Conservation (phyloP, 2,888 invertebrate species). For the Sylvicola fuscatus region DNA sequence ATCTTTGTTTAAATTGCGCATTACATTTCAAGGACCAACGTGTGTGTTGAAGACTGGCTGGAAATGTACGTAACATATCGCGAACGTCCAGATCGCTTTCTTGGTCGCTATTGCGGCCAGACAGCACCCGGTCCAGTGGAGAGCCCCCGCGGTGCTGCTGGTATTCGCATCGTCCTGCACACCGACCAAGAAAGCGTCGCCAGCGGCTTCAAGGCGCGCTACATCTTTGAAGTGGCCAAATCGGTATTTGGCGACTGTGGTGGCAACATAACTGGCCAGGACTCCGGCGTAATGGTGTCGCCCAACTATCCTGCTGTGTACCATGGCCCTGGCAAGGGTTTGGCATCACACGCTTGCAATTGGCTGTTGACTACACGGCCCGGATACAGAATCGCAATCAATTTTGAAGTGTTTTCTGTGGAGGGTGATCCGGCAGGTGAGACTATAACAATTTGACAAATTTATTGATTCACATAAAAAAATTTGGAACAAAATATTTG, state of each 20-base stretch:
- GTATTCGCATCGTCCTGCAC: conserved; percentile 72
- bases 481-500: not conserved
- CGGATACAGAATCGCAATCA: conserved; percentile 71
- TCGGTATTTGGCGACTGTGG: conserved; percentile 87
- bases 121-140: conserved; percentile 90
- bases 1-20: not conserved
- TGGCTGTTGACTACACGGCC: conserved; percentile 86
- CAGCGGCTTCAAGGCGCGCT: conserved; percentile 91
- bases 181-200: conserved; percentile 74
- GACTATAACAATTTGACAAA: conserved; percentile 11
- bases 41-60: conserved; percentile 84
- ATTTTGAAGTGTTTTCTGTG: conserved; percentile 79
- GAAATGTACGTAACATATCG: conserved; percentile 81
- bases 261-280: conserved; percentile 66
- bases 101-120: conserved; percentile 80
- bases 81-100: conserved; percentile 59
- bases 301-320: conserved; percentile 85
- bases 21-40: conserved; percentile 32
- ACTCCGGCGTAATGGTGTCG: conserved; percentile 66
- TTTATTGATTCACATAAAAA: not conserved
- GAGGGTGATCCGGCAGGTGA: conserved; percentile 80
- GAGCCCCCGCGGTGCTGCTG: conserved; percentile 72
- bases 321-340: conserved; percentile 55
- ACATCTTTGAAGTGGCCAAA: conserved; percentile 77
- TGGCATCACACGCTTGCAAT: conserved; percentile 80